Evolutionary conservation across 2,888 invertebrate genomes (phyloP), one percentile per base, ranked within the genome.

Genomic region (Agrotis puta): DNA sequence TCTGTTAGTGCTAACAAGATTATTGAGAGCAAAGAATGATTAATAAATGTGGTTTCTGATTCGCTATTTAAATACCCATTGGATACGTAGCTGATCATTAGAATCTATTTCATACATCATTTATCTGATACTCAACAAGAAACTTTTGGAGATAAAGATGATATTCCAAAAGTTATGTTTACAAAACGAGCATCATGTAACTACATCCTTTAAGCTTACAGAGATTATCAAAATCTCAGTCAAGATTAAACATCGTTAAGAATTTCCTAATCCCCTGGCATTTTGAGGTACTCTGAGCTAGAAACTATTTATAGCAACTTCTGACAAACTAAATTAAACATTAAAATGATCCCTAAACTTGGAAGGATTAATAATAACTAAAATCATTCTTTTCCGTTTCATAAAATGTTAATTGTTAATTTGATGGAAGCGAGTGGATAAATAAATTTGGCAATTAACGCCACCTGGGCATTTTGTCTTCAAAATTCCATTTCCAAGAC

Each of bases 361-460:
- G 13, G 14, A 56, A 70, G 64, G 27, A 51, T 67, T 58, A 61
- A 48, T 59, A 74, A 61, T 71, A 27, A 43, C 59, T 61, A 45
- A 61, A 72, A 43, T 59, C 7, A 63, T 58, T 48, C 16, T 57
- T 70, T 57, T 33, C n/a, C 16, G 11, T 64, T 43, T 14, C 20
- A 48, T 33, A 24, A 74, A 77, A 66, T 63, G 47, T 51, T 62
- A 54, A 54, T 80, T 51, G 68, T 53, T 77, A 64, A 68, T 65
- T 83, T 64, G 48, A 74, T 64, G 62, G 64, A 68, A 74, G 39
- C 27, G 18, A 66, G 59, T 57, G 63, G 64, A 63, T 79, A 64
- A 82, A 82, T 74, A 72, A 74, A 73, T 79, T 76, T 79, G 18
- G 45, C 61, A 81, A 80, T 83, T 72, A 72, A 54, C 27, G 43